Evolutionary conservation across 2,888 invertebrate genomes (phyloP).

Genomic region (Idaea straminata): DNA sequence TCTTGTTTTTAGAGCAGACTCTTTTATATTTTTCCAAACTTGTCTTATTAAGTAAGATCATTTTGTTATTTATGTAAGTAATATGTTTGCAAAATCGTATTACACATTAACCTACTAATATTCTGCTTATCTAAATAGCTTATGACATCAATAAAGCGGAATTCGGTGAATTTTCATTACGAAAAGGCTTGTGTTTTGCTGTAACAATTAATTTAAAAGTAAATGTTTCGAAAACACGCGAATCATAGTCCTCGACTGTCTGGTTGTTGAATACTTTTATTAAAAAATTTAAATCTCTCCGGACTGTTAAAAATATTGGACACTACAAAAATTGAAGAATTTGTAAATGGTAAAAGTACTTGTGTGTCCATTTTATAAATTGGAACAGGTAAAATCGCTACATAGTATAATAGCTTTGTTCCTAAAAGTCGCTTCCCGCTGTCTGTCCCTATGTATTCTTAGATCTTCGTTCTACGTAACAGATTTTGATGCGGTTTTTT

Average conservation of each 20-base stretch:
- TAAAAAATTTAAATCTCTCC: not conserved
- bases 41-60: not conserved
- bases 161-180: not conserved
- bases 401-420: too few species aligned
- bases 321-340: not conserved
- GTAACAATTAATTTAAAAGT: not conserved
- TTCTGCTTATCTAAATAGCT: not conserved
- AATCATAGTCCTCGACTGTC: not conserved
- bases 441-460: too few species aligned
- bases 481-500: too few species aligned
- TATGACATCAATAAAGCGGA: not conserved
- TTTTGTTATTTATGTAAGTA: not conserved
- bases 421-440: too few species aligned
- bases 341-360: not conserved
- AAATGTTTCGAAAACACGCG: not conserved
- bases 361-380: not conserved
- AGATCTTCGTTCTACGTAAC: too few species aligned
- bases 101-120: not conserved
- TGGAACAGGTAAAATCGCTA: not conserved
- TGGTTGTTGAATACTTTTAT: not conserved
- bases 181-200: not conserved
- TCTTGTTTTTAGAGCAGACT: too few species aligned
- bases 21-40: not conserved
- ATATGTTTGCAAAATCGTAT: not conserved
- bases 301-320: not conserved